These are phyloP conservation scores for Trachymyrmex septentrionalis DNA, from an alignment of 1,140 invertebrate genomes.

Conservation along the genomic window DNA sequence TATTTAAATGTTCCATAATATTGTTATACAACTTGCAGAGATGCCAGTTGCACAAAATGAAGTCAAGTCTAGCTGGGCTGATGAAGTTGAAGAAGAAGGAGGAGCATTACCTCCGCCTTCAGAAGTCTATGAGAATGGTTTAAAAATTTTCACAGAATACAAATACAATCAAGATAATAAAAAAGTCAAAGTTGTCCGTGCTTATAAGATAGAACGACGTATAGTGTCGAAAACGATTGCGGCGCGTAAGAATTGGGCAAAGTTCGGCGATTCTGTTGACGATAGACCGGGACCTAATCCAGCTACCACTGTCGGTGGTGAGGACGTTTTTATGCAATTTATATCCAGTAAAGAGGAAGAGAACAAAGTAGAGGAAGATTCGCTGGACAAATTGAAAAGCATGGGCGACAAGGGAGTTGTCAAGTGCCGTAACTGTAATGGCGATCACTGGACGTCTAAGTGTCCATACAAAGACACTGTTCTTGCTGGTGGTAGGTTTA, in stretches of 20 bases:
- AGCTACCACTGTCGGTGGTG: slow-evolving; percentile 97
- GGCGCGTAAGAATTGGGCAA: slow-evolving; percentile 96
- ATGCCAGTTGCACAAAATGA: slow-evolving; percentile 91
- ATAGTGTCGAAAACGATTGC: slow-evolving; percentile 97
- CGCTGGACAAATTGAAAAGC: slow-evolving; percentile 92
- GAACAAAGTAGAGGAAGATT: slow-evolving; percentile 94
- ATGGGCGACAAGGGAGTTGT: slow-evolving; percentile 93
- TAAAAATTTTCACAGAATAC: slow-evolving; percentile 97
- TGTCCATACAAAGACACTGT: slow-evolving; percentile 98
- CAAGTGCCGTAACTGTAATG: slow-evolving; percentile 97
- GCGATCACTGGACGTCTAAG: slow-evolving; percentile 99
- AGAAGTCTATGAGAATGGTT: slow-evolving; percentile 94
- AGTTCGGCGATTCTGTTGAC: slow-evolving; percentile 96
- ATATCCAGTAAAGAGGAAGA: slow-evolving; percentile 95
- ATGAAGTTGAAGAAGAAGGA: slow-evolving; percentile 96
- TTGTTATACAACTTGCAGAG: slow-evolving; percentile 74
- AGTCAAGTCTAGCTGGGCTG: slow-evolving; percentile 96
- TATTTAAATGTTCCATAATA: background rate
- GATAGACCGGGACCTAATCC: slow-evolving; percentile 98
- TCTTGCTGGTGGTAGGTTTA: slow-evolving; percentile 88
- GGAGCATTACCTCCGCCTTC: slow-evolving; percentile 92
- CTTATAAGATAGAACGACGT: slow-evolving; percentile 96
- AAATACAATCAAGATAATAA: slow-evolving; percentile 96
- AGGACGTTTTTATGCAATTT: slow-evolving; percentile 98
- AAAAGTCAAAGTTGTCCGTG: slow-evolving; percentile 94